Percentiles rank a stretch among this genome's conserved stretches.
These are phyloP conservation scores for Acanthosepion lycidas DNA, from an alignment of 2,888 invertebrate species.

Conservation along the genomic window DNA sequence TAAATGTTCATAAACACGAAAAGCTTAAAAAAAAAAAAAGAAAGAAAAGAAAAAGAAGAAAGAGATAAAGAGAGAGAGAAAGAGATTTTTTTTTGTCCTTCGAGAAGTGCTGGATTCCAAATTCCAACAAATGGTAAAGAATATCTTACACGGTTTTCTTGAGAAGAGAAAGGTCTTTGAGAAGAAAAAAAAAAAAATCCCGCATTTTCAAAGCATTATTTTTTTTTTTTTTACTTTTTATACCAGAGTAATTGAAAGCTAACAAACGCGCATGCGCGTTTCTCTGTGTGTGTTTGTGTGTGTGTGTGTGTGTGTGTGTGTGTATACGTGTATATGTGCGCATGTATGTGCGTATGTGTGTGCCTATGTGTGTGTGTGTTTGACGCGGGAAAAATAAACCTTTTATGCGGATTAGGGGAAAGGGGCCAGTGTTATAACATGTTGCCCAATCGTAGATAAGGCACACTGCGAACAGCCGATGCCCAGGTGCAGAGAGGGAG, in stretches of 20 bases:
- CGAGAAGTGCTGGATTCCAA: too few species aligned
- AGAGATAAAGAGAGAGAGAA: too few species aligned
- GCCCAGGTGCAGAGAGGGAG: not conserved
- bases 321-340: not conserved
- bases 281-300: not conserved
- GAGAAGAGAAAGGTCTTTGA: not conserved
- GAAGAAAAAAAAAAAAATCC: not conserved
- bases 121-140: not conserved
- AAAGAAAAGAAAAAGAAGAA: too few species aligned
- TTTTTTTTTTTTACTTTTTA: not conserved
- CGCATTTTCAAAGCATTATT: not conserved
- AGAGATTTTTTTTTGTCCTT: too few species aligned
- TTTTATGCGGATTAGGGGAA: not conserved
- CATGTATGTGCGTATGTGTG: not conserved
- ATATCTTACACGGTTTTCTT: not conserved
- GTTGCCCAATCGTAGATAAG: slow-evolving; percentile 6
- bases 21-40: too few species aligned
- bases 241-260: not conserved
- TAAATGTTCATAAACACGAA: too few species aligned
- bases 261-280: not conserved
- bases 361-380: not conserved
- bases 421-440: not conserved
- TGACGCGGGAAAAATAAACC: not conserved
- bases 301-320: not conserved
- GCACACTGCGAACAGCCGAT: not conserved